phyloP scores from a whole-genome alignment of 2,113 vertebrate species.

The Etia nguti region DNA sequence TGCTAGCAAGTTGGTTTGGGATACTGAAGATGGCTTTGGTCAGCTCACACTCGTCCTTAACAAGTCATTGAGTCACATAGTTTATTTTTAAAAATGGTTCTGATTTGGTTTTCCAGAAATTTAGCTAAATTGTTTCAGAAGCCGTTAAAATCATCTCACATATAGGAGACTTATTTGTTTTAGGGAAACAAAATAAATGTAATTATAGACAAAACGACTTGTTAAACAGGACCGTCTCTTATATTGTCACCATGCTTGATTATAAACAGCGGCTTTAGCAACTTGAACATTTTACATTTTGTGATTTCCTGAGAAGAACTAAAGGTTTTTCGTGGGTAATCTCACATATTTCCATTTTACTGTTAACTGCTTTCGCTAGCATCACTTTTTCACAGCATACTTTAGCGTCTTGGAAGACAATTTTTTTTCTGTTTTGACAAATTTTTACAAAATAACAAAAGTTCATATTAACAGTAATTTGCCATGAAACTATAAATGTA shows the following conservation, averaged over 20 bases:
- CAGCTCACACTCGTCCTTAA: not conserved
- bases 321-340: not conserved
- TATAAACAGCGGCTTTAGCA: not conserved
- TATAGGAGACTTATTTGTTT: not conserved
- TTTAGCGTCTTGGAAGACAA: conserved; percentile 38
- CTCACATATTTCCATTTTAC: fast-evolving
- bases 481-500: not conserved
- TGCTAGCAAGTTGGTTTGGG: not conserved
- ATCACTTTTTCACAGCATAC: not conserved
- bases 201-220: fast-evolving
- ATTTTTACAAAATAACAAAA: not conserved
- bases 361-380: not conserved
- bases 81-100: not conserved
- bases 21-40: not conserved
- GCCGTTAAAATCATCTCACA: not conserved
- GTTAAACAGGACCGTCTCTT: not conserved
- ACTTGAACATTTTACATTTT: not conserved
- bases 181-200: fast-evolving
- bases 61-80: not conserved
- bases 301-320: not conserved
- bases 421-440: not conserved
- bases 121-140: not conserved
- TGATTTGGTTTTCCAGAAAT: fast-evolving
- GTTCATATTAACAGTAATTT: conserved; percentile 31
- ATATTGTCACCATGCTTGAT: not conserved